A percentile compares a stretch with the other conserved stretches of the same genome.
These are phyloP conservation scores for Malurus alboscapulatus DNA, from an alignment of 2,113 vertebrate genomes.

Conservation along the genomic window DNA sequence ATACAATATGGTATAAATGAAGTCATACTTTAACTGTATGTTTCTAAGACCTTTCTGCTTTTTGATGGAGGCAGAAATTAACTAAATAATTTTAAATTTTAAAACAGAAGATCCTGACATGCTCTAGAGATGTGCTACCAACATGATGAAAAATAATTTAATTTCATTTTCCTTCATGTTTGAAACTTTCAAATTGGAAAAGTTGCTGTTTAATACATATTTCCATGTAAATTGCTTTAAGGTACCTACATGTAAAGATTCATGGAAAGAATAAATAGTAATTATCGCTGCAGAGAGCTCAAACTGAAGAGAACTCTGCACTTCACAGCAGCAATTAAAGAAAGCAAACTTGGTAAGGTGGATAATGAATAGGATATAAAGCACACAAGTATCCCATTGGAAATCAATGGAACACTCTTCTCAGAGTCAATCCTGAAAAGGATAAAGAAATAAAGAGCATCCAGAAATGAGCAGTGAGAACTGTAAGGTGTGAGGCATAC, in stretches of 20 bases:
- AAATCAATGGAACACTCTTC: slow-evolving; percentile 23
- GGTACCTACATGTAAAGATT: background rate
- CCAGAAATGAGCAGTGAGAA: background rate
- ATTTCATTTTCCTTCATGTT: background rate
- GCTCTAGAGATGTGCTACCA: background rate
- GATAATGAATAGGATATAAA: slow-evolving; percentile 16
- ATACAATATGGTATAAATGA: background rate
- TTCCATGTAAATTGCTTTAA: background rate
- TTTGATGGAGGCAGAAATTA: background rate
- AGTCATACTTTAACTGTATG: fast-evolving
- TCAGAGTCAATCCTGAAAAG: background rate
- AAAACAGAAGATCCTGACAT: background rate
- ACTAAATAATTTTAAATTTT: background rate
- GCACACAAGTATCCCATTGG: background rate
- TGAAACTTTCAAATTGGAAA: background rate
- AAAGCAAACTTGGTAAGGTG: background rate
- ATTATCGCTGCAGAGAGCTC: background rate
- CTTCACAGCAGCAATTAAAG: background rate
- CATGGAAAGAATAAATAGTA: background rate
- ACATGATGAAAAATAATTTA: background rate
- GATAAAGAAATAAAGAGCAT: background rate
- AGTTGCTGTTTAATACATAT: background rate
- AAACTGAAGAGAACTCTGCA: background rate
- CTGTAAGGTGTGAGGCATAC: background rate
- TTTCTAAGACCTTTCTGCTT: background rate